phyloP scores from a whole-genome alignment of 2,888 invertebrate species.

The Epistrophe grossulariae region DNA sequence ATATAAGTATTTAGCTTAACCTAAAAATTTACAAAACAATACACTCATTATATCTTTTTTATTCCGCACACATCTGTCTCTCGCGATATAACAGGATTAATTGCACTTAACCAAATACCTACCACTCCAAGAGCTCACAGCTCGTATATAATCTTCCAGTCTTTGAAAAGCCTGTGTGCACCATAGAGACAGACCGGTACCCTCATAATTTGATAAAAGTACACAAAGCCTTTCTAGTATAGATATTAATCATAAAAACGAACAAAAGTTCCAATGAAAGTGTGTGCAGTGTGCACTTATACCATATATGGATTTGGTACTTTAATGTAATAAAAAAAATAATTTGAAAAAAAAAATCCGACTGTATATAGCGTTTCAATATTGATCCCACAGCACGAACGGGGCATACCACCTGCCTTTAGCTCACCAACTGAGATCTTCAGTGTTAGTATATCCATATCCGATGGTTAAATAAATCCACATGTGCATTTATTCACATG shows the following conservation, averaged over 20 bases:
- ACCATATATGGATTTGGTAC: background rate
- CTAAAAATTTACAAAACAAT: background rate
- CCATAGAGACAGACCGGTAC: background rate
- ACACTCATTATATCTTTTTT: conserved; percentile 1
- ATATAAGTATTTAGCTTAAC: background rate
- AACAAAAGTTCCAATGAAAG: conserved; percentile 28
- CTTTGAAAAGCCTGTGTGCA: background rate
- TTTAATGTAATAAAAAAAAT: conserved; percentile 14
- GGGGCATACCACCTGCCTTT: conserved; percentile 43
- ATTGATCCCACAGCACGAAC: conserved; percentile 31
- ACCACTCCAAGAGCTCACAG: conserved; percentile 17
- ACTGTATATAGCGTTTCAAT: conserved; percentile 26
- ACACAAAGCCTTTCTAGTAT: background rate
- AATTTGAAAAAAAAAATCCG: conserved; percentile 1
- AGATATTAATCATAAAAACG: conserved; percentile 26
- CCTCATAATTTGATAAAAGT: conserved; percentile 19
- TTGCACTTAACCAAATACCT: conserved; percentile 27
- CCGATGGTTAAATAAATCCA: conserved; percentile 29
- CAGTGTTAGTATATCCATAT: background rate
- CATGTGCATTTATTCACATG: conserved; percentile 64
- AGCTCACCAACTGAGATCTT: conserved; percentile 34
- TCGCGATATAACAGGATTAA: conserved; percentile 23
- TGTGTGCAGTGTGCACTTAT: background rate
- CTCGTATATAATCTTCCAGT: background rate
- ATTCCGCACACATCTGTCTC: conserved; percentile 30